phyloP scores from a whole-genome alignment of 2,888 invertebrate genomes.

The Diadromus collaris region DNA sequence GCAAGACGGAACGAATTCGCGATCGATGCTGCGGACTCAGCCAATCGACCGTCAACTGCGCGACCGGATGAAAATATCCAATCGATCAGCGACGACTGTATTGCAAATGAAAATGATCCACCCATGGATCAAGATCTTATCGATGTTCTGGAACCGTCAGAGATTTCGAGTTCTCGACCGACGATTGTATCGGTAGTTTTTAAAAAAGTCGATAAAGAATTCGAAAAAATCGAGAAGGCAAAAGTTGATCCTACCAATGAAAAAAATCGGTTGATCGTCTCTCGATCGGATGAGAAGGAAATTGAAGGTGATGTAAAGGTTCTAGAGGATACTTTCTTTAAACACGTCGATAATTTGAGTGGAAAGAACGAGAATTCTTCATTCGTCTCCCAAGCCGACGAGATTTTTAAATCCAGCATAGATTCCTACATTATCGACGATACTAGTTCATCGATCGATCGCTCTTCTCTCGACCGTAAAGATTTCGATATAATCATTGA shows the following conservation, averaged over 20 bases:
- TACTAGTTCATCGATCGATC: not conserved
- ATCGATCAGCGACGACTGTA: not conserved
- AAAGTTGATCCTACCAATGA: not conserved
- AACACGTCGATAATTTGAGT: not conserved
- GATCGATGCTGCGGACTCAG: not conserved
- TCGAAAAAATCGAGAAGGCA: not conserved
- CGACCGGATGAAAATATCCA: slow-evolving; percentile 9
- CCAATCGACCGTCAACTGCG: not conserved
- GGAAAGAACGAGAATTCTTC: not conserved
- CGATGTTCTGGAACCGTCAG: not conserved
- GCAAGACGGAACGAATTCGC: not conserved
- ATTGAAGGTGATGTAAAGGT: not conserved
- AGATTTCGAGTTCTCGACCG: not conserved
- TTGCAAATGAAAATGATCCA: slow-evolving; percentile 58
- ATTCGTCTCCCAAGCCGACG: not conserved
- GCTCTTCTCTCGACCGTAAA: not conserved
- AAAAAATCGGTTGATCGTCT: not conserved
- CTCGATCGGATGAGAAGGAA: not conserved
- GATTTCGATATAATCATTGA: not conserved
- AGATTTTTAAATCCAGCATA: not conserved
- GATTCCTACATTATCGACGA: not conserved
- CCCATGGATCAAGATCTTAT: not conserved
- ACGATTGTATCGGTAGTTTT: not conserved
- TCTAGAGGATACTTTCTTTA: not conserved
- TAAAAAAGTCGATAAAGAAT: not conserved